Percentiles rank a stretch among this genome's conserved stretches.
Evolutionary conservation across 2,888 invertebrate species (phyloP).

Genomic region (Isotomurus palustris): DNA sequence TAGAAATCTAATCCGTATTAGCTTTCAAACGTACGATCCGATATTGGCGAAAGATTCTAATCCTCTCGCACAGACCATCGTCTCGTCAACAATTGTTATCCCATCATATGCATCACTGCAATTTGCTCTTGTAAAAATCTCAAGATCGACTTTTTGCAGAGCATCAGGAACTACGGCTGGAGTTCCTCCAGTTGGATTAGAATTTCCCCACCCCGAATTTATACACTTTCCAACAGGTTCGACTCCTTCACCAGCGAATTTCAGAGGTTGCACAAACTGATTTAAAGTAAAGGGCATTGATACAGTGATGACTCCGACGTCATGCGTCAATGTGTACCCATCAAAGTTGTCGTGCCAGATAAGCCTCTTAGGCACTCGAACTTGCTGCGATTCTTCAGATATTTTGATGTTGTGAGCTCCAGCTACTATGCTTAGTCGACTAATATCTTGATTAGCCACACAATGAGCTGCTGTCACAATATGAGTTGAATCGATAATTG

Average conservation of each 20-base stretch:
- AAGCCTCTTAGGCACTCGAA: conserved; percentile 4
- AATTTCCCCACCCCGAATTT: conserved; percentile 25
- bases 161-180: conserved; percentile 37
- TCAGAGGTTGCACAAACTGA: conserved; percentile 8
- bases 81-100: conserved; percentile 15
- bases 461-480: conserved; percentile 27
- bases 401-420: conserved; percentile 30
- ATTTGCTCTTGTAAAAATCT: conserved; percentile 39
- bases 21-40: conserved; percentile 9
- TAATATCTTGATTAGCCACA: conserved; percentile 7
- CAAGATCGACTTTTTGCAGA: conserved; percentile 47
- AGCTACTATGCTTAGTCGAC: conserved; percentile 21
- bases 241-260: neutral
- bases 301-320: conserved; percentile 13
- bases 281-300: conserved; percentile 5
- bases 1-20: neutral
- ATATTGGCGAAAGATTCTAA: neutral
- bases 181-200: conserved; percentile 4
- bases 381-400: conserved; percentile 16
- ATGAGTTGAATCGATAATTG: conserved; percentile 11
- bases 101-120: conserved; percentile 43
- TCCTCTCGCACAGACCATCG: conserved; percentile 37
- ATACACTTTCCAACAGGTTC: conserved; percentile 15
- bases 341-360: conserved; percentile 17
- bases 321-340: conserved; percentile 8